Percentiles rank a stretch among this genome's conserved stretches.
phyloP scores from a whole-genome alignment of 2,797 vertebrate genomes.

The Iguana delicatissima region DNA sequence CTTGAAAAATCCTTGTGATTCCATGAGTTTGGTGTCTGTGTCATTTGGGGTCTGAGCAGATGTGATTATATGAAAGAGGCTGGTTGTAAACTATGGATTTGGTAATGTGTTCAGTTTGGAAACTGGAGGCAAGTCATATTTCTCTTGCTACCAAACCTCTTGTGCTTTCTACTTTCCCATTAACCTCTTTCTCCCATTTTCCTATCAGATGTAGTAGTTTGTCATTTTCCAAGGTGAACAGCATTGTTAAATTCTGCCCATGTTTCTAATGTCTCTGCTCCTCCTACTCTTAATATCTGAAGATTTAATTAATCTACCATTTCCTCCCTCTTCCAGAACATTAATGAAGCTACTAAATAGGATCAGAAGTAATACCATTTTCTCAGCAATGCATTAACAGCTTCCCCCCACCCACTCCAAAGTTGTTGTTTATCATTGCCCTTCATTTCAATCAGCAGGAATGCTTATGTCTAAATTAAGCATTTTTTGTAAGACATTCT shows the following conservation, averaged over 20 bases:
- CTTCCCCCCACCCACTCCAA: slow-evolving; percentile 46
- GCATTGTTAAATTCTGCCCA: slow-evolving; percentile 60
- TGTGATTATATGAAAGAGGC: too few species aligned
- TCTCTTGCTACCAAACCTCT: slow-evolving; percentile 38
- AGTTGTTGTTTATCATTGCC: slow-evolving; percentile 71
- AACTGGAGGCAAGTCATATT: background rate
- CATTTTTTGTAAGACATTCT: slow-evolving; percentile 54
- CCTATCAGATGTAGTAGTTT: slow-evolving; percentile 49
- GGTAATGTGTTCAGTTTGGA: too few species aligned
- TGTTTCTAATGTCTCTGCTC: slow-evolving; percentile 72
- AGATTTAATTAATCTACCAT: slow-evolving; percentile 77
- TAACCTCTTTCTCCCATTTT: slow-evolving; percentile 42
- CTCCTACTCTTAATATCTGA: slow-evolving; percentile 75
- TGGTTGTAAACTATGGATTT: too few species aligned
- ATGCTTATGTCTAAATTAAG: slow-evolving; percentile 70
- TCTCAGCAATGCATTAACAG: slow-evolving; percentile 60
- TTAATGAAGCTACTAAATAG: slow-evolving; percentile 77
- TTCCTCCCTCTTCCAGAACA: slow-evolving; percentile 76
- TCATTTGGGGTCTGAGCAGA: too few species aligned
- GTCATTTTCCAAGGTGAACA: slow-evolving; percentile 61
- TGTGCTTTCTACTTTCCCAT: slow-evolving; percentile 44
- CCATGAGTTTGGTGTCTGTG: too few species aligned
- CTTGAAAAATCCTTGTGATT: too few species aligned
- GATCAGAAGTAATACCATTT: slow-evolving; percentile 71
- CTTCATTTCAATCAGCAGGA: slow-evolving; percentile 66